Evolutionary conservation across 1,140 invertebrate species (phyloP), one percentile per base, ranked within the genome.

Genomic region (Zaprionus inermis): DNA sequence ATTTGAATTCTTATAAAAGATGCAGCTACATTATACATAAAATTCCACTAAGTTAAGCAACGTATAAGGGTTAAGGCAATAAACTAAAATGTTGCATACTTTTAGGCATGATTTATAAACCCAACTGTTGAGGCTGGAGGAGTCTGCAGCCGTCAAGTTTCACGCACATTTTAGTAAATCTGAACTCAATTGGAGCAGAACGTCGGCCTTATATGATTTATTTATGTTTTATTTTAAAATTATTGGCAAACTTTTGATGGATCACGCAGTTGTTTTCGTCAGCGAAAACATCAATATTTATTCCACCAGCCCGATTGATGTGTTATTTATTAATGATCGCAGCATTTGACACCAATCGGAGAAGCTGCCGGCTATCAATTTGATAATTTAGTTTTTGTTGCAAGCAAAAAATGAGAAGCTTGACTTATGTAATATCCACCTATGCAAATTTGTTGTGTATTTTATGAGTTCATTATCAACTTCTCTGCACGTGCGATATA

Each of bases 341-440:
- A 69, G 52, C 67, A n/a, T 74, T 70, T 86, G 81, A 85, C 82
- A 86, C 82, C 71, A 81, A 81, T 85, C 71, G 71, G 18, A 18
- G 56, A 51, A 51, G 59, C 81, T 44, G n/a, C 24, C 68, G 74
- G 74, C 59, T 65, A 46, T 24, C 20, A 60, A 64, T 69, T 72
- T 70, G 54, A 65, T 73, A 57, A 79, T 82, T 88, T 73, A 82
- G 55, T 68, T 82, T 73, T 71, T 65, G 52, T 73, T 76, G 69
- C 70, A 63, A 36, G 30, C 30, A n/a, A 30, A 38, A 38, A n/a
- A n/a, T 38, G 5, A 46, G 52, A 85, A 51, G 70, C 59, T 22
- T 20, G n/a, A 38, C 59, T 82, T 88, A 79, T 71, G 83, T 69
- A 86, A 86, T 67, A 79, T 66, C 72, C 55, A 58, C 61, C 51